These are phyloP conservation scores for Oncopodura yosiiana DNA, from an alignment of 1,140 invertebrate species.

Conservation along the genomic window DNA sequence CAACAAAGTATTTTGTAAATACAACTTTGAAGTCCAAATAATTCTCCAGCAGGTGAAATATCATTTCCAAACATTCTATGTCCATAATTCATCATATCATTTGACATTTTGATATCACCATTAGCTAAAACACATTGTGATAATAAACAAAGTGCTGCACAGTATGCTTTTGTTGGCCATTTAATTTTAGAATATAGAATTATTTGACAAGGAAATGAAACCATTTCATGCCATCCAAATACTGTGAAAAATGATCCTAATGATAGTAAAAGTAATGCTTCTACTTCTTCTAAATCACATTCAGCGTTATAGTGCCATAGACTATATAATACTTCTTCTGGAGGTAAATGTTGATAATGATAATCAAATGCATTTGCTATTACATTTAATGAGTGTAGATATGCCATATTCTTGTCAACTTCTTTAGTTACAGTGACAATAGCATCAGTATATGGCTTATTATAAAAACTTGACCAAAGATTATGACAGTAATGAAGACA, in stretches of 20 bases:
- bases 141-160: conserved; percentile 19
- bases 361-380: conserved; percentile 24
- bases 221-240: conserved; percentile 30
- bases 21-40: conserved; percentile 19
- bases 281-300: conserved; percentile 27
- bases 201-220: conserved; percentile 19
- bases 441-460: conserved; percentile 26
- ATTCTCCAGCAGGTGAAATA: conserved; percentile 19
- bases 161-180: conserved; percentile 24
- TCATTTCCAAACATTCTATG: conserved; percentile 16
- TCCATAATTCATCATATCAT: conserved; percentile 24
- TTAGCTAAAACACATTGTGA: conserved; percentile 11
- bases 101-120: conserved; percentile 13
- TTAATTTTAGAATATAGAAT: conserved; percentile 22
- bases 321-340: conserved; percentile 27
- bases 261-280: conserved; percentile 14
- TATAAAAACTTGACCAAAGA: conserved; percentile 28
- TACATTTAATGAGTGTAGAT: conserved; percentile 30
- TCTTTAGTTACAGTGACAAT: conserved; percentile 24
- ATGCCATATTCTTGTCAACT: conserved; percentile 28
- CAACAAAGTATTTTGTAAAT: conserved; percentile 9
- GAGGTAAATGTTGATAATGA: conserved; percentile 20
- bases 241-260: conserved; percentile 18
- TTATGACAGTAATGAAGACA: conserved; percentile 54
- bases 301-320: conserved; percentile 29